Base-by-base conservation (phyloP, 2,888 invertebrate species). In the Troides helena region DNA sequence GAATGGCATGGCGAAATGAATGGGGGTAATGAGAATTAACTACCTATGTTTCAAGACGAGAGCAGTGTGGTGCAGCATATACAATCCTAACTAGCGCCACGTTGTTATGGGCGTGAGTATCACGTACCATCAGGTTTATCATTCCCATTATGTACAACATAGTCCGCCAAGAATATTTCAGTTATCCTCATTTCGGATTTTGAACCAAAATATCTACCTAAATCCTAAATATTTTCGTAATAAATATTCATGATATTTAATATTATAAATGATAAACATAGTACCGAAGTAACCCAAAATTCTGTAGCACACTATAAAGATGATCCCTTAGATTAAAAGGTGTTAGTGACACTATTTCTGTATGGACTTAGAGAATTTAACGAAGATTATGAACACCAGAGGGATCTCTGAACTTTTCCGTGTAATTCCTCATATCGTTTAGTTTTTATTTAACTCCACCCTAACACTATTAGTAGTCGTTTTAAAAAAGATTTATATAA, bases 261-360 rank as follows among this genome's bases (percentile, higher is more conserved):
- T 59, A 50, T 67, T 70, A 46, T 12, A 58, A 65, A 50, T 50
- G 43, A 71, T 67, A 68, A 60, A 71, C 58, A 71, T 59, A 23
- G 23, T 46, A 70, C 64, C 64, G 67, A 67, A 62, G 50, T 65
- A 71, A 68, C 67, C 57, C 70, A 21, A 71, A 68, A 62, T 64
- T 67, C 57, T 30, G 36, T 17, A 43, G 21, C 46, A 46, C 65
- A 36, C 65, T 62, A 62, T 67, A 56, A 67, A 67, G 67, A 71
- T 67, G 67, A 71, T 60, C 67, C 58, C 57, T 21, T 23, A 61
- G 70, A 67, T 71, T 71, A 71, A 65, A 62, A 23, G 36, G 64
- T 46, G 70, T 71, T 67, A 65, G 65, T 58, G 65, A 57, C 67
- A 61, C 70, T 71, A 71, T 71, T 71, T 67, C 61, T 56, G 70